Evolutionary conservation across 2,797 vertebrate genomes (phyloP), one percentile per base, ranked within the genome.

Genomic region (Pelochelys cantorii): DNA sequence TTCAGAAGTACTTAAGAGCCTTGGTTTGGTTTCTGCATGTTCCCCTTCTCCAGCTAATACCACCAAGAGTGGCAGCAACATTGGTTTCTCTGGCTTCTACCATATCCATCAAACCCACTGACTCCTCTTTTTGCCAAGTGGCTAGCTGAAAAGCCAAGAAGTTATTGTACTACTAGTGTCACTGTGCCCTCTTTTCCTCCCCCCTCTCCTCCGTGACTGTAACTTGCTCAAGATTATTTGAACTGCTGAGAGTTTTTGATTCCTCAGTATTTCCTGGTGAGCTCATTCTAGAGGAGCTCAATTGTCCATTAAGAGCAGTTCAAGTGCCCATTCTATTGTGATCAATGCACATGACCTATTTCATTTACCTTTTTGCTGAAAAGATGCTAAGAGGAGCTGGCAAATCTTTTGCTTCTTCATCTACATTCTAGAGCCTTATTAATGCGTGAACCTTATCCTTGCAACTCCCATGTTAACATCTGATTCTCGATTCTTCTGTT

Each of bases 21-120:
- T 87, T 86, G n/a, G 3, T 88, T 4, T 52, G n/a, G 62, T n/a
- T 79, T 4, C 12, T 5, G 57, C 10, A 22, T 59, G 71, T 92
- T 96, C 54, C 4, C 1, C 12, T 79, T 3, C 27, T 83, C 81
- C 3, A 85, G 60, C 3, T 2, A 71, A 79, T 77, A 62, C 25
- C 57, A 56, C 57, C 3, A 48, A 75, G 11, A 75, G 74, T 11
- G 55, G 2, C 0, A 0, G 7, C 29, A n/a, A 55, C 74, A 42
- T 13, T 14, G 56, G 55, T 90, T 91, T 62, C 74, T 79, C 3
- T 1, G 10, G 7, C 2, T 7, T 77, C 80, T 34, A 81, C 3
- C 22, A 52, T n/a, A 79, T 15, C 62, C 62, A n/a, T 65, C 31
- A 65, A 29, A 65, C 29, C 7, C 29, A n/a, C 13, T 14, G 62